Evolutionary conservation across 2,797 vertebrate genomes (phyloP), one percentile per base, ranked within the genome.

Genomic region (Syndactyla subalaris): DNA sequence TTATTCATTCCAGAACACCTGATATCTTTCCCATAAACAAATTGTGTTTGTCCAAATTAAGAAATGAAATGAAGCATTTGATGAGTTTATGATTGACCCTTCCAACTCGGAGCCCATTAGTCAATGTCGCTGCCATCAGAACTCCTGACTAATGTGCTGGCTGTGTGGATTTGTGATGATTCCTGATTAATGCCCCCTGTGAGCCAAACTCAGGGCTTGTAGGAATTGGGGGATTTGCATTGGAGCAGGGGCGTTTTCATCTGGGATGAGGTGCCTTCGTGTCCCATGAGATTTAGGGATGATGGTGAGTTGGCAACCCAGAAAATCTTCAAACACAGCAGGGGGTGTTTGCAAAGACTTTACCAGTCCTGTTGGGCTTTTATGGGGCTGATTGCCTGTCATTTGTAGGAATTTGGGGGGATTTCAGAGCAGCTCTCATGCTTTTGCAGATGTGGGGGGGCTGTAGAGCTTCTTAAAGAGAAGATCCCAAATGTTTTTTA

Each of bases 71-170:
- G 99, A 99, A 99, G 99, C 99, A 98, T 99, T 99, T 99, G 99
- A 99, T 99, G 99, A 99, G 99, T 99, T 99, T 99, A 99, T 99
- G 99, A 99, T 99, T 99, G 99, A 99, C 99, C 99, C 98, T 98
- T 98, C 99, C 97, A 98, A 98, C 98, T 98, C 97, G 86, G 97
- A 98, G 98, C 98, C 98, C 99, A 99, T 99, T 99, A 98, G 97
- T 99, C 99, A 99, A 97, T 98, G 99, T 99, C 98, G 90, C 98
- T 98, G 98, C 98, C 97, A 98, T 97, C 98, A 98, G 98, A 98
- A 97, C 98, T 97, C 97, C 97, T 99, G 99, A 99, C 99, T 99
- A 99, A 99, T 99, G 99, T 98, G 98, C 98, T 98, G 98, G 98
- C 99, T 98, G 97, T 97, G 96, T 98, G 98, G 98, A 99, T 99